phyloP scores from a whole-genome alignment of 2,888 invertebrate species.

The Tipula confusa region DNA sequence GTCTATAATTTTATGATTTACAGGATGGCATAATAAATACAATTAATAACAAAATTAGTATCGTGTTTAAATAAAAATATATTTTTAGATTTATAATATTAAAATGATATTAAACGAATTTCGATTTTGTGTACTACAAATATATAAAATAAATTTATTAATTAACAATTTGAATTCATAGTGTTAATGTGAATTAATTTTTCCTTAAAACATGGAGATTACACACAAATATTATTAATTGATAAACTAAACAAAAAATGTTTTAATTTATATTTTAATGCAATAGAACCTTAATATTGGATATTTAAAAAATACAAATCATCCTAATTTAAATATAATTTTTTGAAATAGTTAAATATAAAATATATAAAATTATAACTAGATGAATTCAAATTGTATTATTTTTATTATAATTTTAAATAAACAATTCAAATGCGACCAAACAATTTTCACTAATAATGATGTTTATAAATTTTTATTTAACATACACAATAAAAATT shows the following conservation, averaged over 20 bases:
- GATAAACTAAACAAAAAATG: neutral
- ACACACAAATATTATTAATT: neutral
- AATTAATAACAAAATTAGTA: neutral
- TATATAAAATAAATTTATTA: neutral
- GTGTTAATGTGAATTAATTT: neutral
- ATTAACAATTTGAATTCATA: neutral
- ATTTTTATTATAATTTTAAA: neutral
- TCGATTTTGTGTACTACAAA: neutral
- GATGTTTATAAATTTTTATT: neutral
- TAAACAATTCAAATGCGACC: neutral
- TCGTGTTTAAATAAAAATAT: slow-evolving; percentile 29
- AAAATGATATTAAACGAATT: neutral
- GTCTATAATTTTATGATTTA: slow-evolving; percentile 39
- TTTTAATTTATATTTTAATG: neutral
- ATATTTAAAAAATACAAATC: neutral
- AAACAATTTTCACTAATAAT: neutral
- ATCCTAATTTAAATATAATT: neutral
- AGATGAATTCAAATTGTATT: slow-evolving; percentile 6
- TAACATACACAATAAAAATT: neutral
- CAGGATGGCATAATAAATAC: slow-evolving; percentile 40
- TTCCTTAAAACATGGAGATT: neutral
- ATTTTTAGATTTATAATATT: neutral
- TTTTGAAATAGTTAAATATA: slow-evolving; percentile 9
- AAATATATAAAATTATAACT: neutral
- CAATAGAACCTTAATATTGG: neutral